phyloP scores from a whole-genome alignment of 2,797 vertebrate species.

The Echeneis naucrates region DNA sequence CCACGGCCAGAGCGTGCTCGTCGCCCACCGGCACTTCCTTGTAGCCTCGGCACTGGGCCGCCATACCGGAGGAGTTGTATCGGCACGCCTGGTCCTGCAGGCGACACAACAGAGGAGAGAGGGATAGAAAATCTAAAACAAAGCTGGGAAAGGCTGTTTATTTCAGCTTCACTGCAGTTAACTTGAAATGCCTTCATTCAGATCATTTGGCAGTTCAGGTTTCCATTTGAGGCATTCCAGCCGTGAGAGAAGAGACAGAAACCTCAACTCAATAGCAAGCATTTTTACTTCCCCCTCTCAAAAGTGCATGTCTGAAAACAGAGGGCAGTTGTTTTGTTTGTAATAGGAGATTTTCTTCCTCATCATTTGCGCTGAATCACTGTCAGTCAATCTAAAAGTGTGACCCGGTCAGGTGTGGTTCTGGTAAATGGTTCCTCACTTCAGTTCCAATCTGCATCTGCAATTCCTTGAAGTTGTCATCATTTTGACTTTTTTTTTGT shows the following conservation, averaged over 20 bases:
- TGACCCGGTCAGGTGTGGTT: background rate
- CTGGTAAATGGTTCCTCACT: too few species aligned
- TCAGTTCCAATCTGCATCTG: conserved; percentile 26
- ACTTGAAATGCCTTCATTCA: too few species aligned
- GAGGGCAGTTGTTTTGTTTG: background rate
- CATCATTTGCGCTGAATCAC: conserved; percentile 17
- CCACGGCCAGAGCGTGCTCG: conserved; percentile 88
- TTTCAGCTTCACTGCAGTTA: background rate
- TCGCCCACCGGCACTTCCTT: conserved; percentile 86
- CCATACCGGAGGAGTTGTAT: conserved; percentile 88
- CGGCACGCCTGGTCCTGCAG: conserved; percentile 89
- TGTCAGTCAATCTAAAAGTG: fast-evolving
- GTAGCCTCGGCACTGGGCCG: conserved; percentile 88
- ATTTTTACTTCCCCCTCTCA: conserved; percentile 18
- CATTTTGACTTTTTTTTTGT: background rate
- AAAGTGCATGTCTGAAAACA: background rate
- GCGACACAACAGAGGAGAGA: background rate
- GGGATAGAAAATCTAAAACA: background rate
- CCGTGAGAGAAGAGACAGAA: background rate
- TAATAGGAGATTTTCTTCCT: background rate
- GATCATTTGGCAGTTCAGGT: too few species aligned
- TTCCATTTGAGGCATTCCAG: background rate
- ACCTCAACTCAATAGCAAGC: background rate
- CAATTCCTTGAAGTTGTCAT: background rate
- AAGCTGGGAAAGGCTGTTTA: background rate